These are phyloP conservation scores for Ispidina picta DNA, from an alignment of 2,797 vertebrate species.

Conservation along the genomic window DNA sequence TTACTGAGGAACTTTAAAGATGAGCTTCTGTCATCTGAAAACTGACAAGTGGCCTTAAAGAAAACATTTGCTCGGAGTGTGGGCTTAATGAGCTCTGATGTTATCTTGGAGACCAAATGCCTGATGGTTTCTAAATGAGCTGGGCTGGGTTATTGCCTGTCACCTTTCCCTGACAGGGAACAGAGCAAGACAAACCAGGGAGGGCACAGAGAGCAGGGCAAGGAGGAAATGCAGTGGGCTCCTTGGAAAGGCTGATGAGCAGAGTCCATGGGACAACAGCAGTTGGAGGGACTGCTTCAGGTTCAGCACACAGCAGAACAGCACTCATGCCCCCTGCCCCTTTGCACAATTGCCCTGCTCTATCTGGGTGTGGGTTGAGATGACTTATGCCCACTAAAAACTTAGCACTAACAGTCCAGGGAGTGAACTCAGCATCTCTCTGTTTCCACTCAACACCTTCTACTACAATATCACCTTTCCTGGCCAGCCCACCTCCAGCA, in stretches of 20 bases:
- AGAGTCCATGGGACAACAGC: neutral
- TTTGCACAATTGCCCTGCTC: neutral
- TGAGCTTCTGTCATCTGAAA: conserved; percentile 31
- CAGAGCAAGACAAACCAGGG: neutral
- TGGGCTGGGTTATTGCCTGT: neutral
- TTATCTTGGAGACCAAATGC: conserved; percentile 54
- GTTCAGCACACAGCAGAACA: neutral
- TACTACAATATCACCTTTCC: neutral
- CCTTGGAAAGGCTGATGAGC: accelerated
- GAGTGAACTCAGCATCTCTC: neutral
- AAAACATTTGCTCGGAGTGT: conserved; percentile 19
- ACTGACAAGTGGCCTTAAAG: conserved; percentile 46
- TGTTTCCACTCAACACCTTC: neutral
- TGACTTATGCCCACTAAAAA: neutral
- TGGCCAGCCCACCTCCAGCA: neutral
- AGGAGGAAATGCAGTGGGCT: neutral
- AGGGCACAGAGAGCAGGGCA: neutral
- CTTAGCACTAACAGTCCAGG: neutral
- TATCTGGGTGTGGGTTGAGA: neutral
- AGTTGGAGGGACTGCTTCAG: neutral
- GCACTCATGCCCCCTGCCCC: accelerated
- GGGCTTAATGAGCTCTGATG: conserved; percentile 55
- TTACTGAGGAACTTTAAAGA: conserved; percentile 42
- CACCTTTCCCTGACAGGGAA: neutral
- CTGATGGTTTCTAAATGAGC: neutral